Base-by-base conservation (phyloP, 2,797 vertebrate species). In the Menidia menidia region DNA sequence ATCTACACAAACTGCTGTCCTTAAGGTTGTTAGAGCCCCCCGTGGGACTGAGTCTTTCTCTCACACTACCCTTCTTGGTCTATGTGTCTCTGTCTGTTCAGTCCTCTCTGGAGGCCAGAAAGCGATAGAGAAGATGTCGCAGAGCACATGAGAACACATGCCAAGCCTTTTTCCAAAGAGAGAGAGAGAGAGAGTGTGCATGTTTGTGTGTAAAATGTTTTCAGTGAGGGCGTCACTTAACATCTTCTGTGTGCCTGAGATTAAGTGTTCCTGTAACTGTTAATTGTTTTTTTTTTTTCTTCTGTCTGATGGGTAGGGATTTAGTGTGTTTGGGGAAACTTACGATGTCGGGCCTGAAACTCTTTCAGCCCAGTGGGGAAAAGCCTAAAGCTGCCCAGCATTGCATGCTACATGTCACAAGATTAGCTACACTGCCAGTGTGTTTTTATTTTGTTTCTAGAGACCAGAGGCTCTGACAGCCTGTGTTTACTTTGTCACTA, bases 381-480 rank as follows among this genome's bases (percentile, higher is more conserved):
- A 81, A 87, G 81, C 86, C 84, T 82, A 76, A 86, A 90, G 81
- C 84, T 72, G 84, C 70, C 77, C 78, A 25, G 78, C 75, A 54
- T 86, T 83, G 77, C 85, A 85, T 82, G 84, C 81, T 87, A 84
- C 82, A 79, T 89, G 82, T 90, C 88, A 89, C 91, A 89, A 89
- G 87, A 84, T 85, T 81, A 70, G 75, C 74, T 80, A 53, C 70
- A 74, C 77, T 70, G 68, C 67, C 55, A 56, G 47, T 67, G 71
- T 91, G 82, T 88, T 87, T 90, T 81, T 83, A 83, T 88, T 87
- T 88, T 65, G 80, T 87, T 90, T 74, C 73, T 77, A 83, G 64
- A 80, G 85, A 90, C 83, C 82, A 83, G 85, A 80, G 83, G 89
- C 86, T 80, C 68, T 61, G 66, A 81, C 67, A 48, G 74, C 15